Evolutionary conservation across 2,888 invertebrate genomes (phyloP).

Genomic region (Willowsia nigromaculata): DNA sequence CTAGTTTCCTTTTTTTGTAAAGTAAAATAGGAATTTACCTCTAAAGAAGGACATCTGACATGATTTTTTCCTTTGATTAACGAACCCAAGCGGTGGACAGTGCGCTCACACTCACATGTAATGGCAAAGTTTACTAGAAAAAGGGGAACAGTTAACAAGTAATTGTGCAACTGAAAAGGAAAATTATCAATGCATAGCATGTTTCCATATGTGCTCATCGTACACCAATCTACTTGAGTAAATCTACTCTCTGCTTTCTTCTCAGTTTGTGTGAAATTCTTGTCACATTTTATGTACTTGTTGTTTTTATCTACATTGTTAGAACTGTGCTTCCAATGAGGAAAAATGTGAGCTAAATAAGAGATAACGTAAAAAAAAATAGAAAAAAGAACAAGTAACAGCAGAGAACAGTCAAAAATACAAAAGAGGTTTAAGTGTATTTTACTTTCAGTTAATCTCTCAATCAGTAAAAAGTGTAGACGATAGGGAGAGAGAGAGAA

Average conservation of each 20-base stretch:
- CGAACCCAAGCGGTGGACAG: background rate
- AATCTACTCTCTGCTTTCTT: background rate
- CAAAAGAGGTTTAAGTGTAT: constrained; percentile 51
- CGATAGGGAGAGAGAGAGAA: background rate
- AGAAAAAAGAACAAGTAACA: constrained; percentile 13
- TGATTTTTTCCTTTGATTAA: constrained; percentile 4
- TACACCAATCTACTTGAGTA: background rate
- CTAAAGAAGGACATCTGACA: background rate
- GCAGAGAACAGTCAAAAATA: constrained; percentile 16
- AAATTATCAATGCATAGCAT: constrained; percentile 21
- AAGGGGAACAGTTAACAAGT: background rate
- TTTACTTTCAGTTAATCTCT: constrained; percentile 56
- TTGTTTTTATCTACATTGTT: constrained; percentile 19
- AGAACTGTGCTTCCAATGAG: background rate
- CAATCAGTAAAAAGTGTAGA: constrained; percentile 40
- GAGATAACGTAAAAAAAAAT: background rate
- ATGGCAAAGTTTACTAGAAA: constrained; percentile 19
- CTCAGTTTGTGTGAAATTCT: background rate
- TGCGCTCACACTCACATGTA: background rate
- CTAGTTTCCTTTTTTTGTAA: background rate
- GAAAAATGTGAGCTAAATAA: constrained; percentile 11
- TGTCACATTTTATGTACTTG: constrained; percentile 31
- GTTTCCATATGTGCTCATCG: background rate
- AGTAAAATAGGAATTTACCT: background rate
- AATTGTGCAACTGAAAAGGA: background rate